Evolutionary conservation across 2,888 invertebrate genomes (phyloP).

Genomic region (Yponomeuta evonymella): DNA sequence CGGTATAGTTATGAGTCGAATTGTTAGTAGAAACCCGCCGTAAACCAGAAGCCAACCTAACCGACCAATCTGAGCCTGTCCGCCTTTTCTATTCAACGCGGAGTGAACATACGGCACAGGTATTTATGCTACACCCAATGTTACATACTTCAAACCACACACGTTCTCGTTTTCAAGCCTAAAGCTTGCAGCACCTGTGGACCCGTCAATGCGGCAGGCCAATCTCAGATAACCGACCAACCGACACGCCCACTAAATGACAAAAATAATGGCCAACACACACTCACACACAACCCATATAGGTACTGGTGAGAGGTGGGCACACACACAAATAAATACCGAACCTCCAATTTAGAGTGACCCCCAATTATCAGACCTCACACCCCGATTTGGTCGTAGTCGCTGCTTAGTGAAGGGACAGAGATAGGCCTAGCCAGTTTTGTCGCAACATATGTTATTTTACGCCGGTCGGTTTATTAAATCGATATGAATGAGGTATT

Average conservation of each 20-base stretch:
- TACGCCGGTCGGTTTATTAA: slow-evolving; percentile 14
- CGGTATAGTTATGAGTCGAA: neutral
- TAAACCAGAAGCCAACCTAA: neutral
- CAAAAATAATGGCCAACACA: slow-evolving; percentile 35
- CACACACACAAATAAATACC: slow-evolving; percentile 22
- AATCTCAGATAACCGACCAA: slow-evolving; percentile 35
- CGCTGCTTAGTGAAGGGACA: neutral
- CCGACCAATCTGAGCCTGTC: neutral
- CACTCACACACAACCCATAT: slow-evolving; percentile 24
- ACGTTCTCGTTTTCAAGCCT: neutral
- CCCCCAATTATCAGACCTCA: neutral
- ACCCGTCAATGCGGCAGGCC: slow-evolving; percentile 22
- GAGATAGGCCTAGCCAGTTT: neutral
- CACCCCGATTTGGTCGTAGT: neutral
- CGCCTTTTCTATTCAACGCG: neutral
- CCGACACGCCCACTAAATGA: slow-evolving; percentile 52
- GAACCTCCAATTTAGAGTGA: slow-evolving; percentile 10
- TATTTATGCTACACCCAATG: neutral
- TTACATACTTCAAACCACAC: neutral
- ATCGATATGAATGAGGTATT: slow-evolving; percentile 17
- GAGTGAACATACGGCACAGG: neutral
- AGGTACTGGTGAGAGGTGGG: slow-evolving; percentile 27
- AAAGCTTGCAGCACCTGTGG: neutral
- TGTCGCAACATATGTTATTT: slow-evolving; percentile 12
- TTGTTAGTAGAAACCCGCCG: too few relatives aligned